These are phyloP conservation scores for Phocoena phocoena DNA, from an alignment of 2,113 vertebrate species.

Conservation along the genomic window DNA sequence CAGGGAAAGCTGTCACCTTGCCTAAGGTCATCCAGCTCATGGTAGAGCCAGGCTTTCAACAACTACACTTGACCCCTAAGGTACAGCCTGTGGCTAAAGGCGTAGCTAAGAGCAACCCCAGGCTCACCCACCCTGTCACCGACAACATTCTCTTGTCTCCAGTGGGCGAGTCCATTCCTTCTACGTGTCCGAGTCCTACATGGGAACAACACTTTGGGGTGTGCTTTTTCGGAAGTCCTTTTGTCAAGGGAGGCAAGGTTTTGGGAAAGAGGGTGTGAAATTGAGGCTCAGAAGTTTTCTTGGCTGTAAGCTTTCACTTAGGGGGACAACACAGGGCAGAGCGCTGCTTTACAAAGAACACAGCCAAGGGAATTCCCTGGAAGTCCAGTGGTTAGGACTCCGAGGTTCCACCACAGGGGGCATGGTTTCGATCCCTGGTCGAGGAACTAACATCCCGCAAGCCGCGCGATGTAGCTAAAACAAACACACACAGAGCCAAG, in stretches of 20 bases:
- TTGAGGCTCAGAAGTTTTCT: neutral
- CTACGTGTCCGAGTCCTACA: rapidly evolving
- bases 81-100: neutral
- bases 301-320: neutral
- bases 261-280: neutral
- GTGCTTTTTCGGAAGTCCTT: neutral
- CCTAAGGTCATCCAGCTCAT: neutral
- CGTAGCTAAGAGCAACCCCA: rapidly evolving
- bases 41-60: no score
- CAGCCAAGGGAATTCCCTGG: no score
- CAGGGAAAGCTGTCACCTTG: rapidly evolving
- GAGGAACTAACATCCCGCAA: no score
- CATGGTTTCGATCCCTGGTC: no score
- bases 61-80: rapidly evolving
- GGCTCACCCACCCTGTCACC: rapidly evolving
- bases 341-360: neutral
- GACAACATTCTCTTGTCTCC: neutral
- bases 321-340: no score
- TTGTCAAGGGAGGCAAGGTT: no score
- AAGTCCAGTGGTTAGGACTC: no score
- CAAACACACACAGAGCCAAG: neutral
- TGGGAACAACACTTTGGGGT: no score
- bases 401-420: no score
- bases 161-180: neutral
- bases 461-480: no score